Conservation (phyloP, 2,113 vertebrate species). For the Trachemys scripta region DNA sequence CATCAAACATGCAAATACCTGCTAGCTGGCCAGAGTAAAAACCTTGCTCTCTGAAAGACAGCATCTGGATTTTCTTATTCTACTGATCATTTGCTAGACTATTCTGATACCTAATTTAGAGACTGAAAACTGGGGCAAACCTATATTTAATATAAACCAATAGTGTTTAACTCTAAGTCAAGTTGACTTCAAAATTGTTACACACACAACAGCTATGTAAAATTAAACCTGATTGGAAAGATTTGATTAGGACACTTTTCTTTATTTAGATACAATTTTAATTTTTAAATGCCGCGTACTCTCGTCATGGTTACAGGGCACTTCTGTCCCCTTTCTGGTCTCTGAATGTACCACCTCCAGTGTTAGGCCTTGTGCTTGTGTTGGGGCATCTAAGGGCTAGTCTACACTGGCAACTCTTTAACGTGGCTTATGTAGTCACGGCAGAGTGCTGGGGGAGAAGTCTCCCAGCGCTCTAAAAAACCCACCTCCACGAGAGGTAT, state of each 20-base stretch:
- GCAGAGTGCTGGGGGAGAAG: too few species aligned
- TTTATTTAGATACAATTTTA: not conserved
- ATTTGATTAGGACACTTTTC: not conserved
- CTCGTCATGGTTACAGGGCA: fast-evolving
- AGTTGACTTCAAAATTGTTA: not conserved
- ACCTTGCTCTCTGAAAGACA: not conserved
- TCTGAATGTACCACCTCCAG: not conserved
- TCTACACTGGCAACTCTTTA: too few species aligned
- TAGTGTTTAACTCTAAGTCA: not conserved
- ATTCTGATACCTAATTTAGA: not conserved
- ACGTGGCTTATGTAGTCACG: too few species aligned
- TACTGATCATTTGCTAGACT: not conserved
- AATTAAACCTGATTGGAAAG: not conserved
- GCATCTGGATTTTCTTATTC: conserved; percentile 12
- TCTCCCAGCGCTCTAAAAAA: too few species aligned
- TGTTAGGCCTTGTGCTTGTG: too few species aligned
- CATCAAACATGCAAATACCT: conserved; percentile 31
- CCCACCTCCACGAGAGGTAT: too few species aligned
- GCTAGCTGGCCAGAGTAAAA: not conserved
- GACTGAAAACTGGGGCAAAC: not conserved
- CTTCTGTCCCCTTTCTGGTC: not conserved
- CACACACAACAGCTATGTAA: fast-evolving
- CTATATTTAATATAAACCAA: not conserved
- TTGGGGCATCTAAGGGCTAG: too few species aligned
- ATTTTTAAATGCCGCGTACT: not conserved